Conservation (phyloP, 2,113 vertebrate species). For the Phycodurus eques region DNA sequence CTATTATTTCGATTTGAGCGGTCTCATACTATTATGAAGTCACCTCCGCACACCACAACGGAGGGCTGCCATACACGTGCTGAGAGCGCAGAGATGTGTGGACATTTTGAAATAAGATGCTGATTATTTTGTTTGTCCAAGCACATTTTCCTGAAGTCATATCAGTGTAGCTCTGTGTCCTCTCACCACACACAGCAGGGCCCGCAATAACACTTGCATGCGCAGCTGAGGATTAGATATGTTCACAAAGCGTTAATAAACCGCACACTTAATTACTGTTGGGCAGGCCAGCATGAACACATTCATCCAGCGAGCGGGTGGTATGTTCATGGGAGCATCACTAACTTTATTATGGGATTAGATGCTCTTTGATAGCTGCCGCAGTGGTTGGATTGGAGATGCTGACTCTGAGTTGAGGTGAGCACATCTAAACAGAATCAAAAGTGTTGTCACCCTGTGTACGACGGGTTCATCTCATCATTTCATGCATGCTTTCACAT, state of each 20-base stretch:
- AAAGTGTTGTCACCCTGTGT: constrained; percentile 52
- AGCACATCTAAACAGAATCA: constrained; percentile 56
- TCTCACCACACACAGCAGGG: constrained; percentile 53
- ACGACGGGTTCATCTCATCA: constrained; percentile 41
- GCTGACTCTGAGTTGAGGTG: constrained; percentile 37
- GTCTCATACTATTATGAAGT: constrained; percentile 24
- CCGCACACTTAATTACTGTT: constrained; percentile 67
- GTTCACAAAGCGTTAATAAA: constrained; percentile 68
- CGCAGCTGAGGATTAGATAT: constrained; percentile 58
- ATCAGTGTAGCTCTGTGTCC: constrained; percentile 27
- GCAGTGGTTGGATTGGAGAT: constrained; percentile 43
- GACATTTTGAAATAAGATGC: constrained; percentile 15
- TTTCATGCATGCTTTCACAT: constrained; percentile 45
- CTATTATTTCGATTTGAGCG: constrained; percentile 1
- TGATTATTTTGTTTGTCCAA: constrained; percentile 24
- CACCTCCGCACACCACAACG: constrained; percentile 10
- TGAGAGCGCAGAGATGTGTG: not conserved
- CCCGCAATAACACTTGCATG: constrained; percentile 52
- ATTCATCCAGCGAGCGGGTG: constrained; percentile 57
- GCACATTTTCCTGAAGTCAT: constrained; percentile 14
- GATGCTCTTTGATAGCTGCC: constrained; percentile 58
- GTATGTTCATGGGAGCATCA: constrained; percentile 67
- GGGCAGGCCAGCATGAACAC: constrained; percentile 62
- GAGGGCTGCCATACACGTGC: constrained; percentile 7
- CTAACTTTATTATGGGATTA: constrained; percentile 76